A percentile compares a stretch with the other conserved stretches of the same genome.
These are phyloP conservation scores for Brachyptera risi DNA, from an alignment of 2,888 invertebrate species.

Conservation along the genomic window DNA sequence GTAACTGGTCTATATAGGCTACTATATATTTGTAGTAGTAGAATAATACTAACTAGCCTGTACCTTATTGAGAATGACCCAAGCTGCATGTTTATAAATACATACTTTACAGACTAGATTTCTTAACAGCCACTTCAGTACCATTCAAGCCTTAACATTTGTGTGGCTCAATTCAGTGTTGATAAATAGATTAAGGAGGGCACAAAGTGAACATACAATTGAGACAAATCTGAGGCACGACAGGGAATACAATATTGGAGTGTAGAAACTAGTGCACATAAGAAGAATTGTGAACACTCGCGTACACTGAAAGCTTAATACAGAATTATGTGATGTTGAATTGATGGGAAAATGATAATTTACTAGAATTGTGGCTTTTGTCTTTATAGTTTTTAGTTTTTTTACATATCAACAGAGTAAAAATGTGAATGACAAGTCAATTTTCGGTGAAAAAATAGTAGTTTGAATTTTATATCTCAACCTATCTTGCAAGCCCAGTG, in stretches of 20 bases:
- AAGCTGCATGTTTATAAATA: too few relatives aligned
- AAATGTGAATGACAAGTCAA: neutral
- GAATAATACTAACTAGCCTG: too few relatives aligned
- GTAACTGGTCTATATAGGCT: too few relatives aligned
- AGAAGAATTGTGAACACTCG: too few relatives aligned
- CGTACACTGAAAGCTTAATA: neutral
- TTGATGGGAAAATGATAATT: too few relatives aligned
- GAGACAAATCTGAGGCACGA: slow-evolving; percentile 11
- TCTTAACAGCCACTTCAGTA: slow-evolving; percentile 14
- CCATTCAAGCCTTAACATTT: neutral
- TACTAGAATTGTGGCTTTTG: neutral
- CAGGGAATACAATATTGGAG: slow-evolving; percentile 11
- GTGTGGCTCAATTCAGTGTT: slow-evolving; percentile 2
- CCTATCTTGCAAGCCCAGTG: too few relatives aligned
- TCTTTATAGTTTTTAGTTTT: neutral
- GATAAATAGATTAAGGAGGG: slow-evolving; percentile 4
- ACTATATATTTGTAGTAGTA: too few relatives aligned
- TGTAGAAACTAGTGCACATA: neutral
- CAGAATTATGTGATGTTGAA: neutral
- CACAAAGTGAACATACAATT: slow-evolving; percentile 8
- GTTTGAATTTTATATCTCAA: too few relatives aligned
- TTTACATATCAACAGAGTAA: neutral
- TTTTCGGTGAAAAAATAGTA: neutral
- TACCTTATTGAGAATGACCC: too few relatives aligned
- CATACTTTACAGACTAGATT: slow-evolving; percentile 17